These are phyloP conservation scores for Thalassaphorura encarpata DNA, from an alignment of 1,140 invertebrate genomes.

Conservation along the genomic window DNA sequence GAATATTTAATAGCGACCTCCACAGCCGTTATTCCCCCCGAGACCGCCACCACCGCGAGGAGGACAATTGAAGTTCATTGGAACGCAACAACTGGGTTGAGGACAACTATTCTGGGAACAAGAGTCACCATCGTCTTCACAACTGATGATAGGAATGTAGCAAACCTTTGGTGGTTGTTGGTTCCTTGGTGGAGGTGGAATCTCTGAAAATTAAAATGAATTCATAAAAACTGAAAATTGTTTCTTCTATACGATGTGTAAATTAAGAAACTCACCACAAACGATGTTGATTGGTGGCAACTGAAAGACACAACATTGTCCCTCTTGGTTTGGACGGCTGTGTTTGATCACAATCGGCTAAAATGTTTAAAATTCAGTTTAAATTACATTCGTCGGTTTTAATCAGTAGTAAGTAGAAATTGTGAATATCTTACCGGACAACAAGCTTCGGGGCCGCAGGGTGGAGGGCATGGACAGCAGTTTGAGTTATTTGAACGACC, in stretches of 20 bases:
- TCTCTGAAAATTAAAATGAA: conserved; percentile 17
- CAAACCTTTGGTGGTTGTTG: conserved; percentile 29
- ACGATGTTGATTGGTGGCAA: conserved; percentile 32
- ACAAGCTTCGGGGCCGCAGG: conserved; percentile 21
- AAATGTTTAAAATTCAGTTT: conserved; percentile 1
- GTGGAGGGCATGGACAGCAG: conserved; percentile 13
- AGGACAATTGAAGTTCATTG: background rate
- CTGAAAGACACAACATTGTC: conserved; percentile 32
- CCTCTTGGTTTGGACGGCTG: conserved; percentile 21
- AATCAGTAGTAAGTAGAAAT: background rate
- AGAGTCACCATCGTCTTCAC: conserved; percentile 18
- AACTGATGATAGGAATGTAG: conserved; percentile 27
- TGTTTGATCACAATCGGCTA: conserved; percentile 29
- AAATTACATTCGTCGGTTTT: background rate
- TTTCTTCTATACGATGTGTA: background rate
- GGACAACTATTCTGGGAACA: background rate
- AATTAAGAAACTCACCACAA: conserved; percentile 15
- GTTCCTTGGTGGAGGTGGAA: conserved; percentile 30
- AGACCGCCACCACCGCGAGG: background rate
- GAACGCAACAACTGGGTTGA: conserved; percentile 12
- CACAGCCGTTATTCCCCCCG: no score
- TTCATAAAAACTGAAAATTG: background rate
- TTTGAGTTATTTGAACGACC: conserved; percentile 6
- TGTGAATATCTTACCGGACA: conserved; percentile 17
- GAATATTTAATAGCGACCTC: background rate